Evolutionary conservation across 2,797 vertebrate genomes (phyloP), one percentile per base, ranked within the genome.

Genomic region (Poeciliopsis gracilis): DNA sequence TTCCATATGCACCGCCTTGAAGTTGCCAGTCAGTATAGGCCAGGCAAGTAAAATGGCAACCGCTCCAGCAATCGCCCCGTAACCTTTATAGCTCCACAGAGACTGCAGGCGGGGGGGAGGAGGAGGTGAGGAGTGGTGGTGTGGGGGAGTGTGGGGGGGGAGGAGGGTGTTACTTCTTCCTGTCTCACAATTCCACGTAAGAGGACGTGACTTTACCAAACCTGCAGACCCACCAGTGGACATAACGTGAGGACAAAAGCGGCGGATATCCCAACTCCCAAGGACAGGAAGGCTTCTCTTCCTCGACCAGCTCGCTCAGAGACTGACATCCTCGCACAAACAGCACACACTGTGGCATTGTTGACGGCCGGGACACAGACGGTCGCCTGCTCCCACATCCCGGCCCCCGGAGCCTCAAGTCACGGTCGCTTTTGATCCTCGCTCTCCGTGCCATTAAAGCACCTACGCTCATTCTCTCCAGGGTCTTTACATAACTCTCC

Each of bases 191-290:
- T 82, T 38, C 15, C 5, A 30, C 70, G 75, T 89, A 43, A 79
- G 49, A 84, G 85, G 87, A 84, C 86, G 87, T 72, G 53, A 79
- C 77, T 47, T 61, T 77, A 69, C 73, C 77, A 82, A 84, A 86
- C 74, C 80, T 83, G 73, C 72, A 82, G 79, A 85, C 79, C 73
- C 61, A 45, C 80, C 84, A 82, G 73, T 75, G 49, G 61, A 75
- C 38, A 70, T n/a, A 78, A 80, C 79, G 81, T 76, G 45, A 87
- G 86, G 89, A 88, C 84, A 87, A 78, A 86, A 86, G 89, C 84
- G 88, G 81, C 89, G 95, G 95, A 96, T 93, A 94, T 96, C 95
- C 95, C 82, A 88, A 77, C 90, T 94, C 92, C 94, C 94, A 95
- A 95, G 91, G 94, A 94, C 95, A 93, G 95, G 94, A 96, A 95